Base-by-base conservation (phyloP, 2,113 vertebrate genomes). In the Motacilla tschutschensis region DNA sequence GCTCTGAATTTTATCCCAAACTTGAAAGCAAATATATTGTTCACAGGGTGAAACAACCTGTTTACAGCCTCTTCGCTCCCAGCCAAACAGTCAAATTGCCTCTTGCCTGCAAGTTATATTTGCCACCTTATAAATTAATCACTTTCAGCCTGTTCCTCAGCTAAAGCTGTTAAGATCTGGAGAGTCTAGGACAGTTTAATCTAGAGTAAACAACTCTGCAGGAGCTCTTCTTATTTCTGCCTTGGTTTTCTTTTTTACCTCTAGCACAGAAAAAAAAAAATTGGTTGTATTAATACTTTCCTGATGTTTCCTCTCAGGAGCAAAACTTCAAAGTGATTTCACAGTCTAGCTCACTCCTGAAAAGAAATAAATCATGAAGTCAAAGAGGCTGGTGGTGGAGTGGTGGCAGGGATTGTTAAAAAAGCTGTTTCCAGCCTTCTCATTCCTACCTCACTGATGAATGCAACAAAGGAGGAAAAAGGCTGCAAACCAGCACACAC, bases 281-380 rank as follows among this genome's bases (percentile, higher is more conserved):
- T 48, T 9, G 31, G 46, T 74, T 81, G 51, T 90, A 83, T 93
- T 95, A 87, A 90, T 92, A 89, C 77, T 88, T 92, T 81, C 70
- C 77, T 71, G 83, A 88, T 91, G 74, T 94, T 94, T 93, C 70
- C 3, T 91, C 87, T 93, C 85, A 84, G 91, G 93, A 94, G 87
- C 71, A 86, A 91, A 92, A 93, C 85, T 94, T 90, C 93, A 94
- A 85, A 93, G 91, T 92, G 87, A 95, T 96, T 96, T 94, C 92
- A 92, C 8, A 46, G 93, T 91, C 91, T 88, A 69, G 86, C 84
- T 93, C 93, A 89, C 90, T 66, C 69, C 85, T 94, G 90, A 91
- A 89, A 88, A 92, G 93, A 87, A 89, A 94, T 94, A 94, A 93
- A 94, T 95, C 89, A 84, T 4, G 1, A 85, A 89, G 69, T 82